These are phyloP conservation scores for Carapus acus DNA, from an alignment of 2,797 vertebrate genomes.

Conservation along the genomic window DNA sequence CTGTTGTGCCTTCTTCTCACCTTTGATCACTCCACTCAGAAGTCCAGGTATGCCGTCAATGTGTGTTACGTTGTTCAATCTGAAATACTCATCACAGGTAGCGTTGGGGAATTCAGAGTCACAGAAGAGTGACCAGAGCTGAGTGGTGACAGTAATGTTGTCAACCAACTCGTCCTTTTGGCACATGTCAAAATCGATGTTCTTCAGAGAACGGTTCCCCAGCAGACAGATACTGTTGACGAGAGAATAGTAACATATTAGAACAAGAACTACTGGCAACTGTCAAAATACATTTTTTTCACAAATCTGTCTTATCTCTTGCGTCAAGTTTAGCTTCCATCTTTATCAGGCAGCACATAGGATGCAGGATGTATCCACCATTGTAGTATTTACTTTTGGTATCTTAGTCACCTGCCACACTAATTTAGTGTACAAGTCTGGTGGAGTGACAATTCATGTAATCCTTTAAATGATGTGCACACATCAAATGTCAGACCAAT, in stretches of 20 bases:
- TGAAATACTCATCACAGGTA: constrained; percentile 82
- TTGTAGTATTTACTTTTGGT: too few relatives aligned
- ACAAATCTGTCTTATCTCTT: too few relatives aligned
- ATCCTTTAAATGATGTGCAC: too few relatives aligned
- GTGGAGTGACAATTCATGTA: too few relatives aligned
- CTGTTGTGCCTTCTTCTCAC: constrained; percentile 58
- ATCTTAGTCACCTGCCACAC: too few relatives aligned
- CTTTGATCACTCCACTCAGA: constrained; percentile 76
- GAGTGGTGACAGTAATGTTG: constrained; percentile 65
- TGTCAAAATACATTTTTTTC: too few relatives aligned
- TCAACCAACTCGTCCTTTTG: constrained; percentile 64
- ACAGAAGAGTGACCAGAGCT: constrained; percentile 80
- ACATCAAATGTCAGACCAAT: too few relatives aligned
- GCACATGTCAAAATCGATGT: constrained; percentile 74
- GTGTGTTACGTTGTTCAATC: constrained; percentile 78
- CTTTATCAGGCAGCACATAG: too few relatives aligned
- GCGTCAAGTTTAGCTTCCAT: too few relatives aligned
- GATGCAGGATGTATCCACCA: too few relatives aligned
- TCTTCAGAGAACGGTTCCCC: constrained; percentile 82
- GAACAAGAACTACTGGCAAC: too few relatives aligned
- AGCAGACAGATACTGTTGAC: constrained; percentile 82
- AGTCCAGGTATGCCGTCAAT: constrained; percentile 86
- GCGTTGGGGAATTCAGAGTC: constrained; percentile 52
- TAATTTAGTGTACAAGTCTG: too few relatives aligned
- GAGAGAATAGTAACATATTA: background rate